A percentile compares a stretch with the other conserved stretches of the same genome.
These are phyloP conservation scores for Sebastes flavidus DNA, from an alignment of 2,797 vertebrate genomes.

Conservation along the genomic window DNA sequence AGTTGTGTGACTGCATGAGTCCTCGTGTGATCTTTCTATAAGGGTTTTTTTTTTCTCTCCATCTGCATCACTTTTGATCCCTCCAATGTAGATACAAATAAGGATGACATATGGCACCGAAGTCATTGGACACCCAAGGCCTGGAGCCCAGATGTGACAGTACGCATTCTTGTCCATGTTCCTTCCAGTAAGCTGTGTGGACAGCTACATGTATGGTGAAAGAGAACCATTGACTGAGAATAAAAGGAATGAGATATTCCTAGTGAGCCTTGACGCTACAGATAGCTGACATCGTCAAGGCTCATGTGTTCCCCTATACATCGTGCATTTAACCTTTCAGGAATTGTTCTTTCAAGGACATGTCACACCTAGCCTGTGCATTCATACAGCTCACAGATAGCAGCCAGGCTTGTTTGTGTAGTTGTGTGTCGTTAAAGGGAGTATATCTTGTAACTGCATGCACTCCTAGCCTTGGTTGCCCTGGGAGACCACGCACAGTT, in stretches of 20 bases:
- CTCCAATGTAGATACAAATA: background rate
- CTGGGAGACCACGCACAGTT: background rate
- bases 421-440: background rate
- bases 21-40: background rate
- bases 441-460: background rate
- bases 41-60: background rate
- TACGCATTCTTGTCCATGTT: background rate
- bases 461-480: background rate
- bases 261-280: background rate
- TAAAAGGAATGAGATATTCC: background rate
- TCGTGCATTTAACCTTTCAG: background rate
- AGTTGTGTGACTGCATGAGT: background rate
- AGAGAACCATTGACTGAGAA: background rate
- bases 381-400: slow-evolving; percentile 8
- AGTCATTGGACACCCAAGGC: background rate
- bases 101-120: background rate
- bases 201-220: background rate
- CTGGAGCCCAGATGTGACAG: background rate
- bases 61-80: background rate
- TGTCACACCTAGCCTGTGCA: background rate
- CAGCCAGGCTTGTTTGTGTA: slow-evolving; percentile 8
- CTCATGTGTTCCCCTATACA: background rate
- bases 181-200: background rate
- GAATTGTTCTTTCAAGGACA: slow-evolving; percentile 1
- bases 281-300: background rate